phyloP scores from a whole-genome alignment of 2,113 vertebrate species.

The Speoplatyrhinus poulsoni region DNA sequence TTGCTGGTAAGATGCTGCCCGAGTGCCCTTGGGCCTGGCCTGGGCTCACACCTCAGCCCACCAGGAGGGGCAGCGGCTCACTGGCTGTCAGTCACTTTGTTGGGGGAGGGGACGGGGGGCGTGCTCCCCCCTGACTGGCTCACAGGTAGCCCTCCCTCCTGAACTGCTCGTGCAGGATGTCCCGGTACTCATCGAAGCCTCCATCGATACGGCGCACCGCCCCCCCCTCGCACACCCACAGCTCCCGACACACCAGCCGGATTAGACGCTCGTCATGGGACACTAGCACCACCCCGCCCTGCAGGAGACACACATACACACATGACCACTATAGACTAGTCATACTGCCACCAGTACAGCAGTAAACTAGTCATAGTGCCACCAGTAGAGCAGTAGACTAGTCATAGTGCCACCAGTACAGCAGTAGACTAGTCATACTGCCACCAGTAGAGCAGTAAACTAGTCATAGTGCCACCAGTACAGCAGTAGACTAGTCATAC shows the following conservation, averaged over 20 bases:
- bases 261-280: constrained; percentile 97
- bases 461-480: too few species aligned
- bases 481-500: too few species aligned
- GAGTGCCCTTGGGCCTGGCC: not conserved
- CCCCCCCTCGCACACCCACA: constrained; percentile 91
- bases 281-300: constrained; percentile 94
- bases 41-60: not conserved
- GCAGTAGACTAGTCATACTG: too few species aligned
- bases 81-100: constrained; percentile 12
- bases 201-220: constrained; percentile 87
- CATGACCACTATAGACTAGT: not conserved
- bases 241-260: constrained; percentile 90
- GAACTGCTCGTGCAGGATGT: constrained; percentile 96
- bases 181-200: constrained; percentile 94
- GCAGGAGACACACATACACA: not conserved
- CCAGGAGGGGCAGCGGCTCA: not conserved
- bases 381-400: too few species aligned
- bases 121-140: constrained; percentile 30
- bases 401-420: too few species aligned
- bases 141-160: constrained; percentile 94
- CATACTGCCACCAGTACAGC: too few species aligned
- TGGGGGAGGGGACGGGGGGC: not conserved
- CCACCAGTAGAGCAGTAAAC: too few species aligned
- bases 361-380: too few species aligned
- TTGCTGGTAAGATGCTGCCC: too few species aligned